Base-by-base conservation (phyloP, 2,113 vertebrate genomes). In the Rhinichthys klamathensis region DNA sequence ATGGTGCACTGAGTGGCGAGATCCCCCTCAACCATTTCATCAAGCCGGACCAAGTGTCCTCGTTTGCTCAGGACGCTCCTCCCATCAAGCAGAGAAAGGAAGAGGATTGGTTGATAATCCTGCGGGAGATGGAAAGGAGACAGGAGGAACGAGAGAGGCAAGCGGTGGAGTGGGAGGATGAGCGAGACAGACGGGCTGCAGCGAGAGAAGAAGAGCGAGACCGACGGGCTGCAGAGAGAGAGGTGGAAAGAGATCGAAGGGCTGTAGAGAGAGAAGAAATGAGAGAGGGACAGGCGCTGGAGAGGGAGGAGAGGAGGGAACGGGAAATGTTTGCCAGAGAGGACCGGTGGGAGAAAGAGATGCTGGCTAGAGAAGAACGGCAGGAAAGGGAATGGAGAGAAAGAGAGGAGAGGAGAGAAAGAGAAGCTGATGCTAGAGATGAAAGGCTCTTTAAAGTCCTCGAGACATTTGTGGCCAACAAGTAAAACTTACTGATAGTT, bases 381-480 rank as follows among this genome's bases (percentile, higher is more conserved):
- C 72, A 75, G n/a, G 77, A 78, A 70, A 80, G 32, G 70, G 63
- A 83, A 23, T 79, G 84, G 60, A 77, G 82, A 70, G 87, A 88
- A 69, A 30, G 87, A 13, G 87, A 88, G 54, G 87, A 88, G 38
- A 82, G 87, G 27, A 46, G 87, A 65, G 87, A 88, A 51, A n/a
- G 32, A 73, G 84, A 88, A 61, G 84, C 87, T 4, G 84, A 84
- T 21, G 81, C 60, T 1, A 84, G 87, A 56, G 87, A 88, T 46
- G 87, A 86, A 72, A 73, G 81, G 30, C 87, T 88, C 25, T 88
- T 86, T 79, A 88, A 88, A 44, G 69, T 88, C 60, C 70, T 88
- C 1, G 87, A 88, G 73, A 77, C 87, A 46, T 88, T 88, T 23
- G 46, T 88, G 69, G 61, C 87, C 44, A 86, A 84, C 65, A 82